These are phyloP conservation scores for Dissostichus mawsoni DNA, from an alignment of 2,113 vertebrate genomes.

Conservation along the genomic window DNA sequence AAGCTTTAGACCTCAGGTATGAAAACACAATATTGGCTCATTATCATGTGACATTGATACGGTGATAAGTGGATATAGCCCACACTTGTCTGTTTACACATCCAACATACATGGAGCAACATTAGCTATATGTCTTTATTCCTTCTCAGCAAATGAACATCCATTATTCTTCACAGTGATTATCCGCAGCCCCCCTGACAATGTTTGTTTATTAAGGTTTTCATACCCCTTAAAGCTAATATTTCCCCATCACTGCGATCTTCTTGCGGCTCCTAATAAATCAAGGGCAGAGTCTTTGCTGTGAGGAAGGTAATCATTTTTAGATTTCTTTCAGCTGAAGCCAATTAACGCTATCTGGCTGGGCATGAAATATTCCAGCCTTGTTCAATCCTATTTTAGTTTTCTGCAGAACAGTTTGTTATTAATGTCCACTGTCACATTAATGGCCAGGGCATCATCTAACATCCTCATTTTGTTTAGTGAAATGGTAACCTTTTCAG, in stretches of 20 bases:
- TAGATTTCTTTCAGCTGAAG: background rate
- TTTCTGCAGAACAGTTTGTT: background rate
- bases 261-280: background rate
- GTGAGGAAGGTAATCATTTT: background rate
- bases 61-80: background rate
- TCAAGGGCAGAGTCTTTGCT: background rate
- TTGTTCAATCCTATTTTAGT: background rate
- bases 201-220: background rate
- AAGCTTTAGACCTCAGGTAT: background rate
- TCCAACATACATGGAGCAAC: background rate
- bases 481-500: background rate
- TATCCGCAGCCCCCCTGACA: no score
- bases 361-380: background rate
- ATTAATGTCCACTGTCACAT: background rate
- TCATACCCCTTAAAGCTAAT: background rate
- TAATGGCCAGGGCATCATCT: background rate
- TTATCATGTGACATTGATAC: background rate
- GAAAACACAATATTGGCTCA: background rate
- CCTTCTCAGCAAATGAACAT: background rate
- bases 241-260: background rate
- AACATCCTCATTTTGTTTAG: background rate
- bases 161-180: background rate
- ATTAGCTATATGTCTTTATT: background rate
- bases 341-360: background rate
- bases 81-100: background rate